Conservation (phyloP, 2,888 invertebrate species). For the Beris chalybata region DNA sequence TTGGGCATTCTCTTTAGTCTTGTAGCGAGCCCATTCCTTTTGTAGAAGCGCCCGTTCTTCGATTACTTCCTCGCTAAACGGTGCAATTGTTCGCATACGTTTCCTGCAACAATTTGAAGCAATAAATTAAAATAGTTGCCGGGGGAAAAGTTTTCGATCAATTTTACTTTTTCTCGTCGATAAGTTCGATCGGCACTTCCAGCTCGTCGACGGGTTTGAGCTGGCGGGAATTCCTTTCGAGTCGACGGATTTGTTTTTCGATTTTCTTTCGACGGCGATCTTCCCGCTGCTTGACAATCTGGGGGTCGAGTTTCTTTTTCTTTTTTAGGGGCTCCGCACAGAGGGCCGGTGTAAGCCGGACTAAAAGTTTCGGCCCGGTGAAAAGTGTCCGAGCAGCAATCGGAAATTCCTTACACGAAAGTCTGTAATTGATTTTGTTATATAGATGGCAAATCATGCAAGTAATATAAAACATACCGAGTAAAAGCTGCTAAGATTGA, state of each 20-base stretch:
- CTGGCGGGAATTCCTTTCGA: constrained; percentile 80
- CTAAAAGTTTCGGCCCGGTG: constrained; percentile 3
- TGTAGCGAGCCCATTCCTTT: constrained; percentile 78
- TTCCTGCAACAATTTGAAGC: constrained; percentile 50
- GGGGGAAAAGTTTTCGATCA: background rate
- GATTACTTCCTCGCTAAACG: constrained; percentile 61
- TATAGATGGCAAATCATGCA: background rate
- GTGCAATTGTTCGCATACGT: constrained; percentile 58
- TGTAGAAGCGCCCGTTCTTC: constrained; percentile 67
- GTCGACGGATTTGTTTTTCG: constrained; percentile 80
- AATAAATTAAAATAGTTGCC: background rate
- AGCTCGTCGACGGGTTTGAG: constrained; percentile 89
- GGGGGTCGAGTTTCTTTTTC: constrained; percentile 83
- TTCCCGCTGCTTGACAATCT: constrained; percentile 76
- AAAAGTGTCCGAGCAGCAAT: background rate
- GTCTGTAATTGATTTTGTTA: background rate
- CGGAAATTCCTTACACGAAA: constrained; percentile 8
- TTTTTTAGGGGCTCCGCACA: constrained; percentile 86
- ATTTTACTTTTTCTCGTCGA: constrained; percentile 66
- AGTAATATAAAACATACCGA: background rate
- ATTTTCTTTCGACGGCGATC: constrained; percentile 79
- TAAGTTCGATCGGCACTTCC: constrained; percentile 69
- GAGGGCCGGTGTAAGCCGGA: constrained; percentile 46
- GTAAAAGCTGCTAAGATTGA: constrained; percentile 7
- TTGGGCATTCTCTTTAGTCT: constrained; percentile 63